These are phyloP conservation scores for Nycticorax nycticorax DNA, from an alignment of 2,113 vertebrate species.

Conservation along the genomic window DNA sequence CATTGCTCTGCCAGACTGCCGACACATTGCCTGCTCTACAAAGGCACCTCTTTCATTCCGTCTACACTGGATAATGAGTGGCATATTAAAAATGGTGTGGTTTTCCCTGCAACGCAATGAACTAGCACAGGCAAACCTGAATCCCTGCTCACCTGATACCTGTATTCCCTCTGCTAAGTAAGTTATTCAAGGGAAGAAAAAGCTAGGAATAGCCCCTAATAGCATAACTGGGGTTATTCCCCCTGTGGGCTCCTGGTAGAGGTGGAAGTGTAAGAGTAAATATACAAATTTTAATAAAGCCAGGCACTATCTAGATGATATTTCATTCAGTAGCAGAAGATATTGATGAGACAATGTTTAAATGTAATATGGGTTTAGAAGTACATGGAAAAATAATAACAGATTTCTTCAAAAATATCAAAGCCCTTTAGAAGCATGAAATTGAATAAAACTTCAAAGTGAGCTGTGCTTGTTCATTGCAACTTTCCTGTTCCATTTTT, in stretches of 20 bases:
- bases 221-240: background rate
- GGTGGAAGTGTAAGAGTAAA: background rate
- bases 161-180: background rate
- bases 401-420: background rate
- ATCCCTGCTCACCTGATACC: background rate
- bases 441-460: background rate
- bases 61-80: background rate
- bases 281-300: background rate
- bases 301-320: background rate
- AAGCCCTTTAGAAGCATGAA: background rate
- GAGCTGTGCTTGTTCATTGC: background rate
- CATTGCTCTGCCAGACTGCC: background rate
- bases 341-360: background rate
- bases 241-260: background rate
- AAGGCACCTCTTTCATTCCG: background rate
- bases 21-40: fast-evolving
- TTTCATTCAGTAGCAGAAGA: background rate
- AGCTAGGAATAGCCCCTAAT: background rate
- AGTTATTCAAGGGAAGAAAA: background rate
- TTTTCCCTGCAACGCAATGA: background rate
- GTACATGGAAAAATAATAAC: background rate
- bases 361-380: background rate
- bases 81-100: background rate
- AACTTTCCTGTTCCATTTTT: background rate
- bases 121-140: background rate